These are phyloP conservation scores for Cephalopterus ornatus DNA, from an alignment of 2,113 vertebrate genomes.

Conservation along the genomic window DNA sequence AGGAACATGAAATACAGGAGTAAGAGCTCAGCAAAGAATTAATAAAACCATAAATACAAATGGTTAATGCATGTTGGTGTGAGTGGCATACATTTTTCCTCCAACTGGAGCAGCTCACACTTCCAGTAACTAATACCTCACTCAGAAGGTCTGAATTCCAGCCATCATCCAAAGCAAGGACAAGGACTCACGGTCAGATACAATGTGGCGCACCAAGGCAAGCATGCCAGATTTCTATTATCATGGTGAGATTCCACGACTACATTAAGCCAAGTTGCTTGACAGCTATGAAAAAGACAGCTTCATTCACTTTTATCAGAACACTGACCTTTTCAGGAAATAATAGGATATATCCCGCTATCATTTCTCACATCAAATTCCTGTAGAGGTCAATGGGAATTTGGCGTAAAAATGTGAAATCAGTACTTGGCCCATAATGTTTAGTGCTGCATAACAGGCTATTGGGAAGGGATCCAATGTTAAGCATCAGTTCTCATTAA, in stretches of 20 bases:
- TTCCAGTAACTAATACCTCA: background rate
- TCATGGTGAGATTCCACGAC: slow-evolving; percentile 21
- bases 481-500: slow-evolving; percentile 50
- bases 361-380: slow-evolving; percentile 19
- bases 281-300: slow-evolving; percentile 60
- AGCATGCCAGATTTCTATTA: slow-evolving; percentile 17
- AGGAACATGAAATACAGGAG: background rate
- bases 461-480: slow-evolving; percentile 39
- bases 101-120: background rate
- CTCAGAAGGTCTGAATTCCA: slow-evolving; percentile 23
- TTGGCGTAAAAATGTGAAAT: slow-evolving; percentile 27
- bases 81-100: background rate
- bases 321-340: slow-evolving; percentile 43
- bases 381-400: slow-evolving; percentile 36
- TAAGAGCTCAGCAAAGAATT: background rate
- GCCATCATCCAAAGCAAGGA: slow-evolving; percentile 7
- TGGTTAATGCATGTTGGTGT: background rate
- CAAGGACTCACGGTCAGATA: background rate
- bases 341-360: slow-evolving; percentile 8
- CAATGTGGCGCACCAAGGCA: slow-evolving; percentile 1
- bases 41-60: background rate
- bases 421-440: slow-evolving; percentile 34
- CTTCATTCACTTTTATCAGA: slow-evolving; percentile 36
- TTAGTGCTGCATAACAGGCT: background rate
- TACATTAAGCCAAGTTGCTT: slow-evolving; percentile 34